These are phyloP conservation scores for Megaleporinus macrocephalus DNA, from an alignment of 2,113 vertebrate genomes.

Conservation along the genomic window DNA sequence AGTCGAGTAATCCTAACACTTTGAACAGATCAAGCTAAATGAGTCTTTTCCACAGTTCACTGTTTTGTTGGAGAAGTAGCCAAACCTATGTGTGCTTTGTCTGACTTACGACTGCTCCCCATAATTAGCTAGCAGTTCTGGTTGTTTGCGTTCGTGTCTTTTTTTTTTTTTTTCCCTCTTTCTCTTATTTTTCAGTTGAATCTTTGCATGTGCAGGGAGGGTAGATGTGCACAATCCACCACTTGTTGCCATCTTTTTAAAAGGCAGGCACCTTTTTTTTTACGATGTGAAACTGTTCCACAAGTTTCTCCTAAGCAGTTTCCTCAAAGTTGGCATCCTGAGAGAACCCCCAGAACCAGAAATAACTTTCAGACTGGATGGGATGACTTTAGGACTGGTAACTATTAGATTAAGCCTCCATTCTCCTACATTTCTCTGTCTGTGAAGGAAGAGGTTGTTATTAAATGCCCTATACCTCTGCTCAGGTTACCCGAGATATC, in stretches of 20 bases:
- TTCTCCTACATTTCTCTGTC: conserved; percentile 19
- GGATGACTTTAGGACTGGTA: conserved; percentile 68
- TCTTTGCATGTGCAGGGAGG: neutral
- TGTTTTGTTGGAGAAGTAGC: conserved; percentile 7
- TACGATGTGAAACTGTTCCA: conserved; percentile 51
- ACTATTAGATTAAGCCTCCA: conserved; percentile 58
- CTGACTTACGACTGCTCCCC: neutral
- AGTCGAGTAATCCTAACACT: conserved; percentile 12
- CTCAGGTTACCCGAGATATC: conserved; percentile 81
- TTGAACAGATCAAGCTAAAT: conserved; percentile 16
- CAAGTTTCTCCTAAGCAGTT: conserved; percentile 67
- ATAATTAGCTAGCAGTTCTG: conserved; percentile 25
- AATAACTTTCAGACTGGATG: conserved; percentile 65
- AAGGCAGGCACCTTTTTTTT: conserved; percentile 1
- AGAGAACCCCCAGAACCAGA: conserved; percentile 62
- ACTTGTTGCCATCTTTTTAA: conserved; percentile 15
- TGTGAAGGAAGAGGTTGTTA: conserved; percentile 6
- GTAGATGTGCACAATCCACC: neutral
- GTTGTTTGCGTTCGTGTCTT: conserved; percentile 29
- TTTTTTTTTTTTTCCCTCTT: neutral
- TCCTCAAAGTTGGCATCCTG: conserved; percentile 65
- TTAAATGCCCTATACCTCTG: conserved; percentile 72
- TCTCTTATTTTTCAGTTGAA: conserved; percentile 1
- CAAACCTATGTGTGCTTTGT: conserved; percentile 32
- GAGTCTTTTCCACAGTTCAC: neutral